Evolutionary conservation across 2,113 vertebrate species (phyloP).

Genomic region (Echinops telfairi): DNA sequence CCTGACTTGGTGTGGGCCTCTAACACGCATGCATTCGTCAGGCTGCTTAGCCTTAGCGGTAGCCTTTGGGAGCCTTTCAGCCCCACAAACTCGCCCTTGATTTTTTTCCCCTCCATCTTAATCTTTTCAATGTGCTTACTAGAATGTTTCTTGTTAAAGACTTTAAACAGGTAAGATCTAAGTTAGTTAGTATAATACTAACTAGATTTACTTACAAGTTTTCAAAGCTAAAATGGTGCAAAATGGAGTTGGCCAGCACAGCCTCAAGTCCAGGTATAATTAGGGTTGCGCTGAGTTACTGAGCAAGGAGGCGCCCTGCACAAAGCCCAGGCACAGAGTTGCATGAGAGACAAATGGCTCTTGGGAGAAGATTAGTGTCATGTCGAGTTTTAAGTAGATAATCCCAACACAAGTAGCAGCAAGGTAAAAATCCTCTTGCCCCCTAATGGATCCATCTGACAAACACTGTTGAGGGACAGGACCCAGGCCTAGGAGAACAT

Average conservation of each 20-base stretch:
- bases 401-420: constrained; percentile 24
- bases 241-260: background rate
- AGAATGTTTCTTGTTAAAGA: constrained; percentile 15
- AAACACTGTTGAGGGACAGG: background rate
- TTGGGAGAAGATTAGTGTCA: no score
- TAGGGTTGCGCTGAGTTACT: no score
- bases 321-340: no score
- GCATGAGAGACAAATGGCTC: no score
- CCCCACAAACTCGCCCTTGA: background rate
- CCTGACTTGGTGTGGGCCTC: background rate
- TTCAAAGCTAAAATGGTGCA: background rate
- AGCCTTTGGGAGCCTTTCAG: background rate
- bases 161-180: background rate
- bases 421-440: background rate
- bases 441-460: background rate
- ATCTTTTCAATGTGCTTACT: constrained; percentile 8
- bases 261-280: no score
- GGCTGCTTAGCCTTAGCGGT: background rate
- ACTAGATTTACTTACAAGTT: constrained; percentile 26
- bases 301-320: no score
- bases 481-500: constrained; percentile 13
- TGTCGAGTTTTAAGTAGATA: background rate
- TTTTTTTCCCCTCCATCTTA: background rate
- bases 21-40: background rate
- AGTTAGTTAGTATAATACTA: background rate